phyloP scores from a whole-genome alignment of 2,113 vertebrate species.

The Loxodonta africana region DNA sequence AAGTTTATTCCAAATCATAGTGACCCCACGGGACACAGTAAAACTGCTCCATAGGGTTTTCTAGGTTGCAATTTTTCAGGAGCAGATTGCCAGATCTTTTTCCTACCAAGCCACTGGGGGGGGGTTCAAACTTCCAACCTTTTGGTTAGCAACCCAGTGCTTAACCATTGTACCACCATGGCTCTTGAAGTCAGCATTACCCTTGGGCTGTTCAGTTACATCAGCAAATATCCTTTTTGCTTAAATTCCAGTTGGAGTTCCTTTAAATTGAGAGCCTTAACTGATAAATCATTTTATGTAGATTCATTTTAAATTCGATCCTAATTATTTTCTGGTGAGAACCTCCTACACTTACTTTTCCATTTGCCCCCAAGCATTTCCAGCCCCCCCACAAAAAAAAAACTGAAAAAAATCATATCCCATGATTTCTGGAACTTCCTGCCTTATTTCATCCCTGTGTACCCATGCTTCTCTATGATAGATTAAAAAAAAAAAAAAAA shows the following conservation, averaged over 20 bases:
- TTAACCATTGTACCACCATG: too few relatives aligned
- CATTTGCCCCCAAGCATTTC: background rate
- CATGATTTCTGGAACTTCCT: background rate
- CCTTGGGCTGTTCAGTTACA: background rate
- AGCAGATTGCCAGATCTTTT: too few relatives aligned
- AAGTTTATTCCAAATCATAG: too few relatives aligned
- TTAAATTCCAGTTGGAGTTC: background rate
- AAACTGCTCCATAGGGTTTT: too few relatives aligned
- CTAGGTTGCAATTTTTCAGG: too few relatives aligned
- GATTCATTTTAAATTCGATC: background rate
- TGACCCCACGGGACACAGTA: too few relatives aligned
- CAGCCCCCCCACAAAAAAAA: background rate
- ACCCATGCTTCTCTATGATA: background rate
- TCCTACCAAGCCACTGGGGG: too few relatives aligned
- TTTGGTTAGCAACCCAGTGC: too few relatives aligned
- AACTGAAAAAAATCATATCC: background rate
- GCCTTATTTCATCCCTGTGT: background rate
- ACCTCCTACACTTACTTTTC: background rate
- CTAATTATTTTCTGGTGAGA: background rate
- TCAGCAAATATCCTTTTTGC: background rate
- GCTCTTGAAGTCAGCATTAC: background rate
- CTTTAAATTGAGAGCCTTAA: constrained; percentile 3
- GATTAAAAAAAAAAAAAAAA: too few relatives aligned
- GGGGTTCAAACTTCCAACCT: too few relatives aligned
- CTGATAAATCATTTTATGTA: background rate